Conservation (phyloP, 2,888 invertebrate genomes). For the Cheiracanthium punctorium region DNA sequence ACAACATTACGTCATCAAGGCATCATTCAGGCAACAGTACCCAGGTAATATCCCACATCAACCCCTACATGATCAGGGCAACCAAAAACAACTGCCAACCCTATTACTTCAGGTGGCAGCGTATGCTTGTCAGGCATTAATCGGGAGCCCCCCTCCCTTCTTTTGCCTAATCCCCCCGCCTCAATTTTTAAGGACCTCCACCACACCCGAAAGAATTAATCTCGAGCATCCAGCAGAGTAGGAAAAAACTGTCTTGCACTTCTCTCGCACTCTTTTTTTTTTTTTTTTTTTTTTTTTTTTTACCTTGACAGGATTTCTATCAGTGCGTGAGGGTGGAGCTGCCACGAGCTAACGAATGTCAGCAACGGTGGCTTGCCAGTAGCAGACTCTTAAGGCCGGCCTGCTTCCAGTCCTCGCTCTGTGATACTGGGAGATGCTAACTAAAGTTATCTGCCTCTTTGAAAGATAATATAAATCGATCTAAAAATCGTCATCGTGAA, state of each 20-base stretch:
- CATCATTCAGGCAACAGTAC: not conserved
- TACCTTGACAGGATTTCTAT: not conserved
- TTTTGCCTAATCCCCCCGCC: no score
- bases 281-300: not conserved
- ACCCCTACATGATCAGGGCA: slow-evolving; percentile 5
- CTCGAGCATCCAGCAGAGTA: slow-evolving; percentile 32
- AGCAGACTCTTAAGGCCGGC: not conserved
- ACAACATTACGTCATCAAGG: not conserved
- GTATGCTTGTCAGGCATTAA: slow-evolving; percentile 57
- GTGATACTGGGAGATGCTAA: no score
- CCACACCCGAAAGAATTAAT: slow-evolving; percentile 61
- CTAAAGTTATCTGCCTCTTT: no score
- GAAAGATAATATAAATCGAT: no score
- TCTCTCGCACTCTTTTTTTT: not conserved
- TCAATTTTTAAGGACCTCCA: slow-evolving; percentile 13
- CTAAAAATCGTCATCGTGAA: no score
- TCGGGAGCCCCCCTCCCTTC: slow-evolving; percentile 29
- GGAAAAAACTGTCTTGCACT: not conserved
- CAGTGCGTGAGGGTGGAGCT: slow-evolving; percentile 1
- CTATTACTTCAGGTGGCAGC: slow-evolving; percentile 63
- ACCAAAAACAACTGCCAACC: slow-evolving; percentile 52
- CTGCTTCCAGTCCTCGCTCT: not conserved
- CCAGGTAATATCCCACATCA: not conserved
- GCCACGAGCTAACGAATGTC: not conserved
- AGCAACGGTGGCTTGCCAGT: not conserved